Evolutionary conservation across 2,113 vertebrate species (phyloP), one percentile per base, ranked within the genome.

Genomic region (Solea solea): DNA sequence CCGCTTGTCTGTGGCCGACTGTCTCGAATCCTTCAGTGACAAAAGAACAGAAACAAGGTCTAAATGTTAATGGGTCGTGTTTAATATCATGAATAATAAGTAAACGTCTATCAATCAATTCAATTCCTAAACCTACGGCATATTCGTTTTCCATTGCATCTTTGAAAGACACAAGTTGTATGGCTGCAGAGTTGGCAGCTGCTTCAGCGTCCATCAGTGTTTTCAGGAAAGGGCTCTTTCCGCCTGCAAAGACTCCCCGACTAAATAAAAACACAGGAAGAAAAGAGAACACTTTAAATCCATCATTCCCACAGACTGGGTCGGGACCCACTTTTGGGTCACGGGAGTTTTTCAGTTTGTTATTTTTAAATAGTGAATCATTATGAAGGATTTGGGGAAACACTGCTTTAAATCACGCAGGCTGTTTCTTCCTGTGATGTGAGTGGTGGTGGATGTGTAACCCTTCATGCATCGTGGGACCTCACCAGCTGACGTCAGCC

Each of bases 131-230:
- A 90, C 93, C 73, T 85, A 96, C 94, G 54, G 76, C 68, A 76
- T 83, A 84, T 53, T 92, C 87, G 27, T 91, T 81, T 13, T 88
- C 82, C 83, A 95, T 14, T 4, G 86, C 80, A 11, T 93, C 92
- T 90, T 94, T 94, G 69, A 95, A 93, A 6, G 92, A 88, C 9
- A 93, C 89, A 10, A 96, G 83, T 65, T 95, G 93, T 57, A 91
- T 74, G 41, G 93, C 93, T 72, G 92, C 85, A 66, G 94, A 90
- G 53, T 66, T 88, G 49, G 93, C 74, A 54, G 93, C 92, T 11
- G 81, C 67, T 67, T 95, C 94, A 11, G 91, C 90, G 50, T 94
- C 93, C 42, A 87, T 81, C 58, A 95, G 80, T 12, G 77, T 83
- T 83, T 85, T 89, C 75, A 93, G 81, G 54, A 95, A 76, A 44